These are phyloP conservation scores for Balaenoptera acutorostrata DNA, from an alignment of 2,113 vertebrate genomes.

Conservation along the genomic window DNA sequence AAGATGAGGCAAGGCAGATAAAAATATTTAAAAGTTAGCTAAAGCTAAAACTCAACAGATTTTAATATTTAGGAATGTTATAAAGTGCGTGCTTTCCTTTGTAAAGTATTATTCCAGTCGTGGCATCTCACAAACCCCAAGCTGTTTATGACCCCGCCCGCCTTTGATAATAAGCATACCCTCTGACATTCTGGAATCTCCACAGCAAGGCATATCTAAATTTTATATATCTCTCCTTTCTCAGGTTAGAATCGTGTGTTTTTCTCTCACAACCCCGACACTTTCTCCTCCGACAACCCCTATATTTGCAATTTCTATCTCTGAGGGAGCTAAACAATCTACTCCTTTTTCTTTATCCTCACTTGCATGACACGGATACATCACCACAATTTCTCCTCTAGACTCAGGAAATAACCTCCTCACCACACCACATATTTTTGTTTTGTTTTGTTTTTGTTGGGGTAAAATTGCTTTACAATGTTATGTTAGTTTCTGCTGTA, in stretches of 20 bases:
- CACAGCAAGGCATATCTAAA: background rate
- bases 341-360: background rate
- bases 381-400: background rate
- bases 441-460: too few relatives aligned
- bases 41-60: background rate
- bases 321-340: background rate
- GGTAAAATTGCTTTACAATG: too few relatives aligned
- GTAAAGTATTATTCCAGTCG: background rate
- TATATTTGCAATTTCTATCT: background rate
- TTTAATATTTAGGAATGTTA: background rate
- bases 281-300: rapidly evolving
- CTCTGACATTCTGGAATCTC: background rate
- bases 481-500: too few relatives aligned
- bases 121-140: background rate
- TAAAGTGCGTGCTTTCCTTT: background rate
- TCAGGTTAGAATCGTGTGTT: background rate
- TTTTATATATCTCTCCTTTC: background rate
- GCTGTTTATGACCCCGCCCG: background rate
- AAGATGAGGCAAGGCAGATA: background rate
- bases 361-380: background rate
- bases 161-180: background rate
- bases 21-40: background rate
- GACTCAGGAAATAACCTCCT: background rate
- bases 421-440: background rate
- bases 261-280: background rate